These are phyloP conservation scores for Sebastes schlegelii DNA, from an alignment of 2,113 vertebrate genomes.

Conservation along the genomic window DNA sequence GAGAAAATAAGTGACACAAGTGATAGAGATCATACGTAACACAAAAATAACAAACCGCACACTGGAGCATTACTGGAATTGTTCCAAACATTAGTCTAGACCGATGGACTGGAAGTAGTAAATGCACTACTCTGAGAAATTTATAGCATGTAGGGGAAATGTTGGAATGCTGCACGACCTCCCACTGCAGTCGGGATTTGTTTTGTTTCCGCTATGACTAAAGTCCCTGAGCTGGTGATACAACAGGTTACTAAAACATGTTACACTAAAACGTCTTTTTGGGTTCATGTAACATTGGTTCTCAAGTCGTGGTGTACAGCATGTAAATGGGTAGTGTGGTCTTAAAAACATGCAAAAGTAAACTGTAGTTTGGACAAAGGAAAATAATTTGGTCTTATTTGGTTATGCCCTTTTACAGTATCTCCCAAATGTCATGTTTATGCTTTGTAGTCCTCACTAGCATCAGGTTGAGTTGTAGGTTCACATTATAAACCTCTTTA, in stretches of 20 bases:
- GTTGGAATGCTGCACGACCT: neutral
- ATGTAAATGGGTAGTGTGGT: neutral
- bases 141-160: neutral
- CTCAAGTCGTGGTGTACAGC: neutral
- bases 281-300: constrained; percentile 7
- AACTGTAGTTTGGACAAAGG: neutral
- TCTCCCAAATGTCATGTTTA: neutral
- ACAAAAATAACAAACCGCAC: constrained; percentile 14
- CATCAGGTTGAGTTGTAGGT: neutral
- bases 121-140: neutral
- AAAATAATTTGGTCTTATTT: neutral
- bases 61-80: constrained; percentile 22
- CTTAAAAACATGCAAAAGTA: neutral
- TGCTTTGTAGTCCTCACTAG: neutral
- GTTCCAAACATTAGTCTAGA: constrained; percentile 6
- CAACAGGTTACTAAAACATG: constrained; percentile 3
- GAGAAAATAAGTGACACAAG: constrained; percentile 36
- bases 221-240: neutral
- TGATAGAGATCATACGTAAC: constrained; percentile 41
- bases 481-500: neutral
- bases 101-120: neutral
- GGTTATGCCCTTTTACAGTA: neutral
- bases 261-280: neutral
- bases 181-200: neutral
- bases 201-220: neutral